phyloP scores from a whole-genome alignment of 2,797 vertebrate species.

The Esox lucius region DNA sequence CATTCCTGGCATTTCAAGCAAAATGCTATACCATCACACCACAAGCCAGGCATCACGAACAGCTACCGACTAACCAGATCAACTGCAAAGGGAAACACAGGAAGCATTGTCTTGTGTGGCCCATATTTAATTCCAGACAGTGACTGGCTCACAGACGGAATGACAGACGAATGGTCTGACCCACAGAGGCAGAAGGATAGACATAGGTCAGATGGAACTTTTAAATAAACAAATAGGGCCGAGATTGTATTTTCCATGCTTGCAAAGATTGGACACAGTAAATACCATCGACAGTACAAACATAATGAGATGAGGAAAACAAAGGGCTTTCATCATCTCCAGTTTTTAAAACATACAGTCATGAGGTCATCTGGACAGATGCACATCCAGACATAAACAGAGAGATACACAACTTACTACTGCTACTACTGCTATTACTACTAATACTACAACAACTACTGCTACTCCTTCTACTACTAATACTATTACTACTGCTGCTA shows the following conservation, averaged over 20 bases:
- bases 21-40: not conserved
- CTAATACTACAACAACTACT: too few relatives aligned
- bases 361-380: not conserved
- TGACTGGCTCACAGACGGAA: not conserved
- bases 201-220: not conserved
- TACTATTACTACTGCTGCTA: too few relatives aligned
- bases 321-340: not conserved
- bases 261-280: not conserved
- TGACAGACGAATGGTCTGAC: not conserved
- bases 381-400: slow-evolving; percentile 16
- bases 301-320: not conserved
- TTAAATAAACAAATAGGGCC: too few relatives aligned
- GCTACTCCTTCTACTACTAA: too few relatives aligned
- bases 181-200: not conserved
- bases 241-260: not conserved
- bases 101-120: not conserved
- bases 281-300: not conserved
- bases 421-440: too few relatives aligned
- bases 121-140: not conserved
- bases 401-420: too few relatives aligned
- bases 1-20: not conserved
- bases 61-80: not conserved
- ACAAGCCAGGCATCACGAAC: not conserved
- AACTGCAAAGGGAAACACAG: not conserved
- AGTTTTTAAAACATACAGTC: not conserved